phyloP scores from a whole-genome alignment of 1,140 invertebrate species.

The Hypsibius dujardini region DNA sequence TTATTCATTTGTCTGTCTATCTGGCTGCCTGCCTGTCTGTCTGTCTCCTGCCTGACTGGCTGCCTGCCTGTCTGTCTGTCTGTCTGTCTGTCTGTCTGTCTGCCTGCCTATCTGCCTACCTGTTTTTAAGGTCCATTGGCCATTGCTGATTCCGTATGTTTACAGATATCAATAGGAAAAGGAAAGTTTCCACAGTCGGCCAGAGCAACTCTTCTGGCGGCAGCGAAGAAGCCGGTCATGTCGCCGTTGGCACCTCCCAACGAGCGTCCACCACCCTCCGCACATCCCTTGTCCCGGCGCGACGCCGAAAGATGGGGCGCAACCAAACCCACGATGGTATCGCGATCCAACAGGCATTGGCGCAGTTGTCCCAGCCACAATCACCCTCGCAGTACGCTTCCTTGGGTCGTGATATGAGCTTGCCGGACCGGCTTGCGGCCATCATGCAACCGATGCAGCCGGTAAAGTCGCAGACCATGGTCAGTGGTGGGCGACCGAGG shows the following conservation, averaged over 20 bases:
- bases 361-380: background rate
- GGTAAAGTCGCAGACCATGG: too few relatives aligned
- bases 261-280: background rate
- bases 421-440: background rate
- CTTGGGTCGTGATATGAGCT: background rate
- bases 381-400: background rate
- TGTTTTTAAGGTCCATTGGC: too few relatives aligned
- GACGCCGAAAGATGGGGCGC: background rate
- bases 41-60: too few relatives aligned
- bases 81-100: too few relatives aligned
- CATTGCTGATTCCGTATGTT: background rate
- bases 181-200: background rate
- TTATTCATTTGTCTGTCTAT: too few relatives aligned
- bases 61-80: too few relatives aligned
- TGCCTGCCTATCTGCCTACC: too few relatives aligned
- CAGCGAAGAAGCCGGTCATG: background rate
- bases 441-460: background rate
- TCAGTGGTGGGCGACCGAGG: too few relatives aligned
- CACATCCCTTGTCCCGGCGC: background rate
- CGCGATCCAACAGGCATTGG: background rate
- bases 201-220: conserved; percentile 8
- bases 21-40: too few relatives aligned
- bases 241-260: background rate
- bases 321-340: background rate
- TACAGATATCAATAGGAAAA: background rate